Conservation (phyloP, 2,113 vertebrate species). For the Tretioscincus oriximinensis region DNA sequence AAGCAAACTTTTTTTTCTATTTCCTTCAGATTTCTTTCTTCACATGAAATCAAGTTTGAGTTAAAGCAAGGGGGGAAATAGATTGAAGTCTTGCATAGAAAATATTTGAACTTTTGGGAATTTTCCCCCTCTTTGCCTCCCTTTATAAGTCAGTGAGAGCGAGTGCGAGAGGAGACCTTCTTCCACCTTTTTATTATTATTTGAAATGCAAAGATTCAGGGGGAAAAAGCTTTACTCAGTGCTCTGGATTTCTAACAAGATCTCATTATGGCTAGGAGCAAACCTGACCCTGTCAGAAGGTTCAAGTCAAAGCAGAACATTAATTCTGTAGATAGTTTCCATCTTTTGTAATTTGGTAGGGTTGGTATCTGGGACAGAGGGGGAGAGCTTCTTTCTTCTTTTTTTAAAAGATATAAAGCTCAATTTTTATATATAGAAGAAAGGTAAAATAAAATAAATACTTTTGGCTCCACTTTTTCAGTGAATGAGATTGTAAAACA, state of each 20-base stretch:
- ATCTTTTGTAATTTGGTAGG: conserved; percentile 49
- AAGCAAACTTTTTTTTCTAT: conserved; percentile 47
- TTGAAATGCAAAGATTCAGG: conserved; percentile 67
- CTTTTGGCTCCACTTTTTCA: conserved; percentile 56
- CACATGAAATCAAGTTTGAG: conserved; percentile 39
- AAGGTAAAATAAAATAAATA: conserved; percentile 60
- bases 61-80: conserved; percentile 49
- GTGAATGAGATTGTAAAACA: conserved; percentile 42
- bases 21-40: conserved; percentile 45
- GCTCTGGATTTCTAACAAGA: conserved; percentile 66
- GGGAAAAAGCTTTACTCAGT: conserved; percentile 49
- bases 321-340: conserved; percentile 51
- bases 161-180: conserved; percentile 8
- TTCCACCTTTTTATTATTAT: conserved; percentile 35
- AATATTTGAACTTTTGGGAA: conserved; percentile 41
- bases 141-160: neutral
- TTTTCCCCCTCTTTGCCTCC: conserved; percentile 27
- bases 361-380: fast-evolving
- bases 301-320: conserved; percentile 58
- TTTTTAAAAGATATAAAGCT: conserved; percentile 32
- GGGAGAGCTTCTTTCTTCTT: conserved; percentile 43
- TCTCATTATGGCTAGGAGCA: conserved; percentile 64
- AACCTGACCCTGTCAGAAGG: conserved; percentile 61
- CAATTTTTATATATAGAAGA: conserved; percentile 42
- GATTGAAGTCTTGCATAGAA: conserved; percentile 42